Evolutionary conservation across 2,797 vertebrate species (phyloP).

Genomic region (Crocidura indochinensis): DNA sequence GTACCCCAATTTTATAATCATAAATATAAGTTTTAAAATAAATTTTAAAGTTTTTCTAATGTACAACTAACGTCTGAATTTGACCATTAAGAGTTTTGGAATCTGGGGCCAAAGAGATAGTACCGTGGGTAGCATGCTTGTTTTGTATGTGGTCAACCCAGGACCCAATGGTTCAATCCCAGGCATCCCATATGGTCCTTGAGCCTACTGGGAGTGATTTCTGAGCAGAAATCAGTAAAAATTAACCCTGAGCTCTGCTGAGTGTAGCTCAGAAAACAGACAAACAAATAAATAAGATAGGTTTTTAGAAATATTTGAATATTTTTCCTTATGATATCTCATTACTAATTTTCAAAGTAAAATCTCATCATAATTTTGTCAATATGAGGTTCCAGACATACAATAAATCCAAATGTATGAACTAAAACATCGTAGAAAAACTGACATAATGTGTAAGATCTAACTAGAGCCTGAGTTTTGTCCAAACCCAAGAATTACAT

Average conservation of each 20-base stretch:
- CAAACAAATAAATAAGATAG: too few species aligned
- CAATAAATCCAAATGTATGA: background rate
- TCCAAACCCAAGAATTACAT: background rate
- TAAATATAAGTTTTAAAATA: background rate
- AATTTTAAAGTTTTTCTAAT: background rate
- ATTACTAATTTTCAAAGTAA: background rate
- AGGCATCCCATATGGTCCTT: too few species aligned
- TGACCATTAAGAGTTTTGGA: slow-evolving; percentile 31
- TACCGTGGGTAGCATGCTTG: too few species aligned
- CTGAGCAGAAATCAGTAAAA: too few species aligned
- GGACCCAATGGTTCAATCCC: too few species aligned
- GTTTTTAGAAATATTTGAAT: background rate
- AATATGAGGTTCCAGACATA: background rate
- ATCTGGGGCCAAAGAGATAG: too few species aligned
- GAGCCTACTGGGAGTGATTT: too few species aligned
- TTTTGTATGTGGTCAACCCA: too few species aligned
- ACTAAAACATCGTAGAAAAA: background rate
- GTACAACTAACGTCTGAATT: background rate
- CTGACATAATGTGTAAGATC: background rate
- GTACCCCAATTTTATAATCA: slow-evolving; percentile 57
- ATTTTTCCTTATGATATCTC: background rate
- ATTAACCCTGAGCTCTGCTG: too few species aligned
- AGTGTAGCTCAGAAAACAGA: too few species aligned
- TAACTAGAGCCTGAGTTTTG: background rate
- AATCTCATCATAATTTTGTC: background rate